A percentile compares a stretch with the other conserved stretches of the same genome.
These are phyloP conservation scores for Andrena trimmerana DNA, from an alignment of 2,888 invertebrate genomes.

Conservation along the genomic window DNA sequence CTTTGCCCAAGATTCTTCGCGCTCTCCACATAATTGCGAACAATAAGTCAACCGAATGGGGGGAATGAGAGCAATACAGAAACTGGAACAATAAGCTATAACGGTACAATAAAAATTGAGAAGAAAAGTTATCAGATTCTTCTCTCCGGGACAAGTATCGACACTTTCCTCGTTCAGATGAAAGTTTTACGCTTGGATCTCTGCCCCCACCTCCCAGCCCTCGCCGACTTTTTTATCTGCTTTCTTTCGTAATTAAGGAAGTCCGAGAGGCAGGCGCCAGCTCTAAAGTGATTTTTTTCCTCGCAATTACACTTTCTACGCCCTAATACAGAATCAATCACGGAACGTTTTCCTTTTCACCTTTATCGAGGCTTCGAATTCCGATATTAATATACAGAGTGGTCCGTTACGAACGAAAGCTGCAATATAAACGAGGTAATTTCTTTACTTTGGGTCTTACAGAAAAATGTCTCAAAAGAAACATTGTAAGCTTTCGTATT, in stretches of 20 bases:
- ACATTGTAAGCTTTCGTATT: neutral
- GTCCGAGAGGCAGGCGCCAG: constrained; percentile 55
- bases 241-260: constrained; percentile 71
- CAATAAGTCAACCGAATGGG: constrained; percentile 21
- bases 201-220: constrained; percentile 10
- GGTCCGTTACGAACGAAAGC: neutral
- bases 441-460: neutral
- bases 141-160: constrained; percentile 56
- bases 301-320: constrained; percentile 44
- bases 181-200: constrained; percentile 58
- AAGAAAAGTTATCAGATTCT: constrained; percentile 58
- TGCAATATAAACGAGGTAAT: neutral
- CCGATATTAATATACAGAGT: constrained; percentile 3
- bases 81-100: constrained; percentile 63
- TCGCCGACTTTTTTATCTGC: constrained; percentile 60
- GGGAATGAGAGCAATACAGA: constrained; percentile 25
- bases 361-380: neutral
- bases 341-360: neutral
- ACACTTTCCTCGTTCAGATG: constrained; percentile 61
- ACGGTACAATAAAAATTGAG: constrained; percentile 53
- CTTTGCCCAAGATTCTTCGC: neutral
- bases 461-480: neutral
- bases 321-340: constrained; percentile 27
- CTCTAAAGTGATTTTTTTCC: constrained; percentile 52
- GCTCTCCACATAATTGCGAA: constrained; percentile 10